Conservation (phyloP, 2,113 vertebrate species). For the Elephas maximus region DNA sequence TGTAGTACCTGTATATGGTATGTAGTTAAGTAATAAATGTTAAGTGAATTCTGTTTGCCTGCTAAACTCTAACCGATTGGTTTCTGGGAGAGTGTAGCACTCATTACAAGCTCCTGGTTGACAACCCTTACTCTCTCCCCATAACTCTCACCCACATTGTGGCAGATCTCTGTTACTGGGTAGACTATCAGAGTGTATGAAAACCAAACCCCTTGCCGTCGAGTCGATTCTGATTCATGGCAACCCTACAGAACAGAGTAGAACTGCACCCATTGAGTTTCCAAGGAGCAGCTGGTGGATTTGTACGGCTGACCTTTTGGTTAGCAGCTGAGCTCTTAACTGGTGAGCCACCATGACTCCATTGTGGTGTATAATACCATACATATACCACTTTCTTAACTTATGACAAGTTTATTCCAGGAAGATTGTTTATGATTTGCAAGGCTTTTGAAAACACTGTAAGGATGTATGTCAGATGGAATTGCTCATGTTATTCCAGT, state of each 20-base stretch:
- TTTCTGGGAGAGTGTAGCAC: conserved; percentile 12
- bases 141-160: neutral
- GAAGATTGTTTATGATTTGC: conserved; percentile 54
- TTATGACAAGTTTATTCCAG: neutral
- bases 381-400: conserved; percentile 4
- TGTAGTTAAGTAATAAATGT: neutral
- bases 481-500: conserved; percentile 35
- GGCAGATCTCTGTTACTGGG: neutral
- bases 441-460: conserved; percentile 60
- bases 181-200: neutral
- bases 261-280: too few species aligned
- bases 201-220: too few species aligned
- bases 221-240: too few species aligned
- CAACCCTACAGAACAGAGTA: too few species aligned
- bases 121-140: neutral
- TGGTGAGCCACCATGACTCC: too few species aligned
- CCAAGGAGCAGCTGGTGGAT: too few species aligned
- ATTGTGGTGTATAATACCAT: neutral
- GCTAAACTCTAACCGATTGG: neutral
- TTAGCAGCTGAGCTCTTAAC: too few species aligned
- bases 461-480: conserved; percentile 46
- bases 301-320: too few species aligned
- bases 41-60: neutral
- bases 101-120: conserved; percentile 34
- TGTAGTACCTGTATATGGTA: neutral